A percentile compares a stretch with the other conserved stretches of the same genome.
phyloP scores from a whole-genome alignment of 2,797 vertebrate species.

The Acanthopagrus latus region DNA sequence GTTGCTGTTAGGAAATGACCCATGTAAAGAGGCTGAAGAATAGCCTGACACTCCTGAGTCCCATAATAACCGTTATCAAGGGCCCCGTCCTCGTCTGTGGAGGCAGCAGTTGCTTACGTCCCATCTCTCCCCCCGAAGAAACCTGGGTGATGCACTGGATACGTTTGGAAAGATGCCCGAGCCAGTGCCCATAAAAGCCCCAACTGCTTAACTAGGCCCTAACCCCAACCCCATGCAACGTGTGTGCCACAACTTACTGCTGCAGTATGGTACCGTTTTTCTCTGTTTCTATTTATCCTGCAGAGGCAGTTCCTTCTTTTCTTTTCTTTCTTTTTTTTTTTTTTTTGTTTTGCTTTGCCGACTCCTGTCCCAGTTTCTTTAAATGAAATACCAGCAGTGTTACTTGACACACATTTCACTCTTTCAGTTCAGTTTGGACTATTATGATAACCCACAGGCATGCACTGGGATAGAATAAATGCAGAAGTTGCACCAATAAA shows the following conservation, averaged over 20 bases:
- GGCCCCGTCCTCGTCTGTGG: constrained; percentile 48
- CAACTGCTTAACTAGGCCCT: constrained; percentile 69
- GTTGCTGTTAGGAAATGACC: constrained; percentile 72
- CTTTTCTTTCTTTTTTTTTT: constrained; percentile 11
- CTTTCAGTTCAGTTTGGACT: constrained; percentile 16
- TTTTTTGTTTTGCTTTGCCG: constrained; percentile 25
- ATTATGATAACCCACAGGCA: neutral
- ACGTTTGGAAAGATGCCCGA: constrained; percentile 65
- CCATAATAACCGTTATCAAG: constrained; percentile 59
- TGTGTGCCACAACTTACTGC: constrained; percentile 53
- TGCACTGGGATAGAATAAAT: neutral
- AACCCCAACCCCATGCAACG: constrained; percentile 61
- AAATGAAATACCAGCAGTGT: constrained; percentile 33
- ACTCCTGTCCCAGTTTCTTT: constrained; percentile 42
- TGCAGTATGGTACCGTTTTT: constrained; percentile 43
- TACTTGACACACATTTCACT: constrained; percentile 32
- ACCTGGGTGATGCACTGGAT: constrained; percentile 37
- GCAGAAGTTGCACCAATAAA: neutral
- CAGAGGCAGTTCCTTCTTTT: constrained; percentile 16
- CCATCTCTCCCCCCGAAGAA: constrained; percentile 26
- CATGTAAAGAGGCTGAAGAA: constrained; percentile 68
- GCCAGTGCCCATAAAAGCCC: constrained; percentile 64
- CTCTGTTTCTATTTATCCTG: constrained; percentile 46
- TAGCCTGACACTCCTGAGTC: constrained; percentile 59
- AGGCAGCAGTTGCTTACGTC: constrained; percentile 27